Conservation (phyloP, 2,888 invertebrate species). For the Amblyjoppa proteus region DNA sequence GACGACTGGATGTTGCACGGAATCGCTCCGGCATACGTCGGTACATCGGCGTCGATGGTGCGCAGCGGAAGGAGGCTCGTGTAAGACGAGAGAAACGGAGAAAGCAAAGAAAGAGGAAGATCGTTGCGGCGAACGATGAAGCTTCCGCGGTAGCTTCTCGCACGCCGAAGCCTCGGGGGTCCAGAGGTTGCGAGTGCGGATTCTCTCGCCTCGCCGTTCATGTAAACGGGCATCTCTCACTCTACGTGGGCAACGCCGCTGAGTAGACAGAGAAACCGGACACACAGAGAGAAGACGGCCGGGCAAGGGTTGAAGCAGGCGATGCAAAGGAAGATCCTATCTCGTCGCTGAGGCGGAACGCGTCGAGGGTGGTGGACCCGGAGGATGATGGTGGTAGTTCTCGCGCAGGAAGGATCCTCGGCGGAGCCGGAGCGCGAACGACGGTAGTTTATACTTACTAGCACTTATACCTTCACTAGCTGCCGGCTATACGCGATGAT, state of each 20-base stretch:
- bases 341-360: slow-evolving; percentile 76
- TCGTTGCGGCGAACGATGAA: slow-evolving; percentile 48
- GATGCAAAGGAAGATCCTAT: slow-evolving; percentile 75
- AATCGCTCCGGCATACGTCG: neutral
- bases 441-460: slow-evolving; percentile 80
- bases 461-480: slow-evolving; percentile 71
- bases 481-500: slow-evolving; percentile 79
- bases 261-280: slow-evolving; percentile 55
- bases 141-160: slow-evolving; percentile 63
- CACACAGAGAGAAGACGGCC: slow-evolving; percentile 59
- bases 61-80: slow-evolving; percentile 20
- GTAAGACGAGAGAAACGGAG: slow-evolving; percentile 12
- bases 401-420: slow-evolving; percentile 71
- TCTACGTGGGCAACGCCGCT: slow-evolving; percentile 38
- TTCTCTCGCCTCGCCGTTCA: slow-evolving; percentile 50
- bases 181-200: slow-evolving; percentile 58
- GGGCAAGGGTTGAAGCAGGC: slow-evolving; percentile 67
- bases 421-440: slow-evolving; percentile 73
- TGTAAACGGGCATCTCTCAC: slow-evolving; percentile 53
- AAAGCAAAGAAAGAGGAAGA: slow-evolving; percentile 35
- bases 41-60: slow-evolving; percentile 17
- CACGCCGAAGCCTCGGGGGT: slow-evolving; percentile 56
- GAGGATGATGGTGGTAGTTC: slow-evolving; percentile 45
- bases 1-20: slow-evolving; percentile 24
- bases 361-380: slow-evolving; percentile 60